Conservation (phyloP, 2,888 invertebrate genomes). For the Bombylius major region DNA sequence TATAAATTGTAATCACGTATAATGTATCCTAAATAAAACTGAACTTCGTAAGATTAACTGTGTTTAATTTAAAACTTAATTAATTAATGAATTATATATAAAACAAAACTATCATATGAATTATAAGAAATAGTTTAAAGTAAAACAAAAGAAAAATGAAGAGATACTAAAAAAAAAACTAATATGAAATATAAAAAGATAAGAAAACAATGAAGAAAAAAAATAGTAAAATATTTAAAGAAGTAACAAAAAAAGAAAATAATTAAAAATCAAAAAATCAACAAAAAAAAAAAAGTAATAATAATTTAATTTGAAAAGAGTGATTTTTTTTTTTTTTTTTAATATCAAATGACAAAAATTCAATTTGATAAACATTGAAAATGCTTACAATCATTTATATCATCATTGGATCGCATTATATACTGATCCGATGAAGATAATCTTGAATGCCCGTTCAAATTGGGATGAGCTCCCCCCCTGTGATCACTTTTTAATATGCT, state of each 20-base stretch:
- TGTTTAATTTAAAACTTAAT: no score
- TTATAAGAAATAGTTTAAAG: no score
- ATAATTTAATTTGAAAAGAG: no score
- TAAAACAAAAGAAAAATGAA: no score
- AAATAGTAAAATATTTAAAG: constrained; percentile 10
- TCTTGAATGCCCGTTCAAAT: constrained; percentile 40
- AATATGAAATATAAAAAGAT: no score
- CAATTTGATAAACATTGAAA: constrained; percentile 15
- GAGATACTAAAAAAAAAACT: no score
- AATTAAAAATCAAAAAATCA: not conserved
- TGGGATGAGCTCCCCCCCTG: constrained; percentile 41
- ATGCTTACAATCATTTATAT: constrained; percentile 41
- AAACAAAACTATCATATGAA: no score
- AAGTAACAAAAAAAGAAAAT: not conserved
- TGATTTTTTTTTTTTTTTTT: not conserved
- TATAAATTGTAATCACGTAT: no score
- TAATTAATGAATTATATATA: no score
- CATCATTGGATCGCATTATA: constrained; percentile 40
- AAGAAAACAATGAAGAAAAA: not conserved
- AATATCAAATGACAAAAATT: constrained; percentile 1
- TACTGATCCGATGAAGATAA: constrained; percentile 41
- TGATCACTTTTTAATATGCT: constrained; percentile 39
- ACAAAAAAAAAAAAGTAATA: constrained; percentile 8
- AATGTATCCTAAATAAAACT: no score
- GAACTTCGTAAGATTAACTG: no score